These are phyloP conservation scores for Sterna hirundo DNA, from an alignment of 2,113 vertebrate species.

Conservation along the genomic window DNA sequence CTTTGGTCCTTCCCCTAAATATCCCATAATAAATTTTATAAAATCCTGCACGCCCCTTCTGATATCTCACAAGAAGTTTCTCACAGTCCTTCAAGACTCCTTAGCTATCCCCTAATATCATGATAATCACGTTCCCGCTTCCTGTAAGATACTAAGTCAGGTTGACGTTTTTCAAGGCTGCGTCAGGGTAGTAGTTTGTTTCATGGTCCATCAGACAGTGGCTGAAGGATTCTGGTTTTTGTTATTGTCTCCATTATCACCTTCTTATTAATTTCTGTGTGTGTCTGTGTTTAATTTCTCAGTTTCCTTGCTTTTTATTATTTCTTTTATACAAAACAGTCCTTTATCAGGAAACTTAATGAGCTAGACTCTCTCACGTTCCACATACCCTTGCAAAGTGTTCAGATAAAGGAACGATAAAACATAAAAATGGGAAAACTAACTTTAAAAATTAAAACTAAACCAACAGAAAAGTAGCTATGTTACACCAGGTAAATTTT, in stretches of 20 bases:
- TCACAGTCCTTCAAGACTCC: background rate
- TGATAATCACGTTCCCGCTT: background rate
- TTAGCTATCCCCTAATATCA: background rate
- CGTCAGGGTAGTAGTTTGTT: background rate
- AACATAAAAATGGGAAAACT: background rate
- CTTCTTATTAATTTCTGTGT: background rate
- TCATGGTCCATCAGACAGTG: background rate
- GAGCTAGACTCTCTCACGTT: background rate
- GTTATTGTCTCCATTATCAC: background rate
- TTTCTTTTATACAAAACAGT: background rate
- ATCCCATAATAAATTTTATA: background rate
- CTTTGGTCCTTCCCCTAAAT: background rate
- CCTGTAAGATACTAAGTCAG: background rate
- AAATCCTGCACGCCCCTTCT: background rate
- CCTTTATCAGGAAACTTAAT: background rate
- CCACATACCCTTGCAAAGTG: background rate
- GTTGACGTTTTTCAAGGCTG: background rate
- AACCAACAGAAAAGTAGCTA: background rate
- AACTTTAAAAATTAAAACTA: background rate
- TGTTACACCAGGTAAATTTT: background rate
- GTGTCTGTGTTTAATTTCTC: background rate
- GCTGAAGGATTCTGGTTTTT: background rate
- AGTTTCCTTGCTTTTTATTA: background rate
- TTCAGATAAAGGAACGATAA: background rate
- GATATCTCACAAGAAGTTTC: background rate